Conservation (phyloP, 2,888 invertebrate species). For the Psylliodes chrysocephalus region DNA sequence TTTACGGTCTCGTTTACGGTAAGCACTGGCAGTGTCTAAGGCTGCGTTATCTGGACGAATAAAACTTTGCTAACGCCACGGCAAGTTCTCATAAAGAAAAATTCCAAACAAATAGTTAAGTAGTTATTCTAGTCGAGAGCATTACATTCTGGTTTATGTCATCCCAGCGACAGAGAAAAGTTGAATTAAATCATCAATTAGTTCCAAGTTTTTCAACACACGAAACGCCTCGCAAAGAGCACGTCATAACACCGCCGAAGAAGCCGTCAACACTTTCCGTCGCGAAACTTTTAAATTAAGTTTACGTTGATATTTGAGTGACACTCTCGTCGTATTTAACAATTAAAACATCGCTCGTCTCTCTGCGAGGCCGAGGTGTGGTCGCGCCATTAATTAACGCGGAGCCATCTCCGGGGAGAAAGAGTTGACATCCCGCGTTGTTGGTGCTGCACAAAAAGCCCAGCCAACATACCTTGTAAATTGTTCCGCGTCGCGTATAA, state of each 20-base stretch:
- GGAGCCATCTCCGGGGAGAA: constrained; percentile 38
- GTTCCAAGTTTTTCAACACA: neutral
- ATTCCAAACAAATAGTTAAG: no score
- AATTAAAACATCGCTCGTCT: constrained; percentile 49
- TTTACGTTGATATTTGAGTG: constrained; percentile 51
- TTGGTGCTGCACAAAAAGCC: constrained; percentile 29
- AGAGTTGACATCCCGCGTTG: constrained; percentile 39
- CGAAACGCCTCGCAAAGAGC: constrained; percentile 3
- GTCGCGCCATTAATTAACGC: constrained; percentile 40
- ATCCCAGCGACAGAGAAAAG: neutral
- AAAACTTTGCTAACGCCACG: no score
- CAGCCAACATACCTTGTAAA: constrained; percentile 23
- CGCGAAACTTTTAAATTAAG: constrained; percentile 54
- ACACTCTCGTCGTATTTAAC: constrained; percentile 55
- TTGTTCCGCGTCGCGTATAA: constrained; percentile 19
- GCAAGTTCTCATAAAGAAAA: no score
- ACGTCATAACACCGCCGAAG: constrained; percentile 38
- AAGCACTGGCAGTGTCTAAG: no score
- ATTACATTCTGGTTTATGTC: no score
- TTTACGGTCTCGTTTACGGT: no score
- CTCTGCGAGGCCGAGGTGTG: constrained; percentile 31
- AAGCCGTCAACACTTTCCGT: constrained; percentile 40
- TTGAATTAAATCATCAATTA: neutral
- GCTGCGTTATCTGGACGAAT: no score
- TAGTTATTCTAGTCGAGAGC: no score